Evolutionary conservation across 2,113 vertebrate genomes (phyloP).

Genomic region (Motacilla tschutschensis): DNA sequence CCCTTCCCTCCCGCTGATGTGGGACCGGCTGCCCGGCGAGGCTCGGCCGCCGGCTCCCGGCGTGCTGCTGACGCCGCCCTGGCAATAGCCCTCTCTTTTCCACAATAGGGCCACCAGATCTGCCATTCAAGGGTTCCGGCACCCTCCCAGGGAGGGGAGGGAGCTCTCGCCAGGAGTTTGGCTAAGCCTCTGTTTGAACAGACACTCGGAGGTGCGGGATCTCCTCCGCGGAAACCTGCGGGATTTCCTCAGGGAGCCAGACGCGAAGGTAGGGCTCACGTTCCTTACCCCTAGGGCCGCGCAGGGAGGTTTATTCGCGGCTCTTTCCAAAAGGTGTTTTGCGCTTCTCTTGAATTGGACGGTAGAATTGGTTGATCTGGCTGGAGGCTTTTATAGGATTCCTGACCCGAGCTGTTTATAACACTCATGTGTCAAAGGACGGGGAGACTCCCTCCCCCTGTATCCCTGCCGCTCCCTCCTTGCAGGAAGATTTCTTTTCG

Average conservation of each 20-base stretch:
- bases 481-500: background rate
- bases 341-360: background rate
- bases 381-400: background rate
- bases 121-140: constrained; percentile 54
- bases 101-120: constrained; percentile 57
- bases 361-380: background rate
- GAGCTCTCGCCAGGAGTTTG: constrained; percentile 26
- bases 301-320: background rate
- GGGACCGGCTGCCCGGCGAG: background rate
- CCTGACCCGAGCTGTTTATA: constrained; percentile 10
- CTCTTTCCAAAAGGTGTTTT: background rate
- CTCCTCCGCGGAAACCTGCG: constrained; percentile 18
- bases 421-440: constrained; percentile 20
- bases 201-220: constrained; percentile 22
- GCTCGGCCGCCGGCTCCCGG: background rate
- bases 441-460: background rate
- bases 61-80: constrained; percentile 35
- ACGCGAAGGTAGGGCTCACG: constrained; percentile 46
- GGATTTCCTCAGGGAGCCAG: constrained; percentile 20
- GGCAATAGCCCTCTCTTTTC: constrained; percentile 39
- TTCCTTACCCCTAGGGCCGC: background rate
- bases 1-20: background rate
- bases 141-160: constrained; percentile 56
- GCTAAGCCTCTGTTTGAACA: background rate
- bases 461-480: background rate